A percentile compares a stretch with the other conserved stretches of the same genome.
Conservation (phyloP, 1,140 invertebrate species). For the Popillia japonica region DNA sequence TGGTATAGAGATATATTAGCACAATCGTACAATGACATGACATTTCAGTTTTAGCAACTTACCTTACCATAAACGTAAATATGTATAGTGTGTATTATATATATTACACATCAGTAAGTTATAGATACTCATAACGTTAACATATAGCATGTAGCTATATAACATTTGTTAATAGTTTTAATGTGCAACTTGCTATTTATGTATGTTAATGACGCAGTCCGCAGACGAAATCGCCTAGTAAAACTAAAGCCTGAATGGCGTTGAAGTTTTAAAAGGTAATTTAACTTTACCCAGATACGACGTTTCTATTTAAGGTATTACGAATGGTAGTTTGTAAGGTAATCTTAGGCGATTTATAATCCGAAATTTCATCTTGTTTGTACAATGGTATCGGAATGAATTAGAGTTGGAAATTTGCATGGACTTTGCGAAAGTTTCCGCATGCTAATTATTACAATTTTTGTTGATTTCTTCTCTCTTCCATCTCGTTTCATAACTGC, state of each 20-base stretch:
- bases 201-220: not conserved
- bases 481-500: conserved; percentile 1
- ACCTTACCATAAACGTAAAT: no score
- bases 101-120: no score
- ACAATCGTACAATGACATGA: no score
- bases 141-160: not conserved
- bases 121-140: not conserved
- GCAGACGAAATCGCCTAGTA: not conserved
- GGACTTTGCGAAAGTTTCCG: conserved; percentile 8
- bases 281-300: conserved; percentile 21
- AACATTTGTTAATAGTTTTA: conserved; percentile 18
- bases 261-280: conserved; percentile 35
- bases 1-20: no score
- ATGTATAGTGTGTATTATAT: no score
- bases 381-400: conserved; percentile 25
- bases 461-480: not conserved
- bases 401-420: conserved; percentile 22
- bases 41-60: no score
- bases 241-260: not conserved
- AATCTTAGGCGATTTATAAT: conserved; percentile 31
- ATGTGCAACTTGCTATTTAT: not conserved
- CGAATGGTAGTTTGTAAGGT: conserved; percentile 14
- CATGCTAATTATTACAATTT: conserved; percentile 21
- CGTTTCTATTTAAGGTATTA: conserved; percentile 24
- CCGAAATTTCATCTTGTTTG: conserved; percentile 26